Percentiles rank a stretch among this genome's conserved stretches.
Evolutionary conservation across 2,797 vertebrate genomes (phyloP).

Genomic region (Merluccius polli): DNA sequence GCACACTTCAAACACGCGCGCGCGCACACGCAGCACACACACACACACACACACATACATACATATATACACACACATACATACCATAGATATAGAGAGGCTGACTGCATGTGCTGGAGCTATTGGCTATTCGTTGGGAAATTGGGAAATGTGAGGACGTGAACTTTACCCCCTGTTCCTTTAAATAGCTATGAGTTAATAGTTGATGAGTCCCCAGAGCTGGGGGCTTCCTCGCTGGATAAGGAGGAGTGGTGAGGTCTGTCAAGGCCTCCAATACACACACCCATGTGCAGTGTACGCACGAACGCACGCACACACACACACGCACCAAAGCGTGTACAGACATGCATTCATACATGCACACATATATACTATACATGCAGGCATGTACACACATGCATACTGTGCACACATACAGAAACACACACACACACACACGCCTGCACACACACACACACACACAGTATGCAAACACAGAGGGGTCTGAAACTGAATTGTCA

Average conservation of each 20-base stretch:
- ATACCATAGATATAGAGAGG: not conserved
- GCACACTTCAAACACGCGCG: not conserved
- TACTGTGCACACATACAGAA: too few relatives aligned
- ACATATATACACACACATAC: not conserved
- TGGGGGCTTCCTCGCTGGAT: conserved; percentile 85
- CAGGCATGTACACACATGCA: too few relatives aligned
- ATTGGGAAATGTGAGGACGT: conserved; percentile 84
- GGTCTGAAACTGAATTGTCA: not conserved
- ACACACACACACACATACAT: not conserved
- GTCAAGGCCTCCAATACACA: conserved; percentile 52
- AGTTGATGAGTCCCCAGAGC: conserved; percentile 86
- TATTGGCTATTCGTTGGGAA: conserved; percentile 70
- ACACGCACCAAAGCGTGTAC: not conserved
- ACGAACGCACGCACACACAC: not conserved
- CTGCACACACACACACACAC: not conserved
- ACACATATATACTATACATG: too few relatives aligned
- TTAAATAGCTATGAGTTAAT: conserved; percentile 91
- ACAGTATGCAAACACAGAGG: not conserved
- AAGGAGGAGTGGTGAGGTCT: conserved; percentile 71
- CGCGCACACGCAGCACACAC: not conserved
- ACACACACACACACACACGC: too few relatives aligned
- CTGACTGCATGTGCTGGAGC: conserved; percentile 45
- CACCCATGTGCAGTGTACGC: not conserved
- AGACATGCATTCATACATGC: too few relatives aligned
- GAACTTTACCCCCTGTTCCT: conserved; percentile 89